Percentiles rank a stretch among this genome's conserved stretches.
Evolutionary conservation across 2,797 vertebrate genomes (phyloP).

Genomic region (Triplophysa bombifrons): DNA sequence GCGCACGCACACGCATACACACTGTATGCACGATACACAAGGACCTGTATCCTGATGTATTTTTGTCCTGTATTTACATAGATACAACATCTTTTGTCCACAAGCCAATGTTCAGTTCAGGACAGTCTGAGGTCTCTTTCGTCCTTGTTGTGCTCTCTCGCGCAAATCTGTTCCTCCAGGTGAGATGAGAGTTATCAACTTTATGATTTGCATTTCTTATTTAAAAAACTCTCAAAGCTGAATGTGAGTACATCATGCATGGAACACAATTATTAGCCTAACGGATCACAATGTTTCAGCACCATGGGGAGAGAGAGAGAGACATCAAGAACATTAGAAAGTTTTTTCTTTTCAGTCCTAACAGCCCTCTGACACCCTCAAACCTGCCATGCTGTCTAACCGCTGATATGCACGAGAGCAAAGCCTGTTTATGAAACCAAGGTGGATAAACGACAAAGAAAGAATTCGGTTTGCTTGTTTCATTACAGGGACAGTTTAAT

Average conservation of each 20-base stretch:
- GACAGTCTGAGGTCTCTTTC: constrained; percentile 44
- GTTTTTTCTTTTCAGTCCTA: constrained; percentile 5
- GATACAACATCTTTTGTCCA: constrained; percentile 64
- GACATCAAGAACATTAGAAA: constrained; percentile 2
- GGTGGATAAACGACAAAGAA: constrained; percentile 10
- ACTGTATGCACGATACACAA: constrained; percentile 45
- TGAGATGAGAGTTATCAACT: constrained; percentile 56
- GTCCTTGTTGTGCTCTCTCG: constrained; percentile 44
- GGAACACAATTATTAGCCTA: constrained; percentile 64
- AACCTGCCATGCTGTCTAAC: background rate
- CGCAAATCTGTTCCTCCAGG: constrained; percentile 39
- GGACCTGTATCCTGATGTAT: constrained; percentile 58
- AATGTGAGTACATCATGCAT: constrained; percentile 72
- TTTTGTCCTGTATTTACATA: constrained; percentile 77
- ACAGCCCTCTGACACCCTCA: constrained; percentile 15
- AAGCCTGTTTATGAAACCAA: constrained; percentile 21
- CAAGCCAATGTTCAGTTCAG: constrained; percentile 38
- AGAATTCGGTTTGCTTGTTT: constrained; percentile 13
- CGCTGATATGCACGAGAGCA: constrained; percentile 19
- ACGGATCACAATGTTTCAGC: constrained; percentile 67
- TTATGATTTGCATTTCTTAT: constrained; percentile 46
- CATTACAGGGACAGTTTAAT: constrained; percentile 25
- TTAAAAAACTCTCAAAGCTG: constrained; percentile 51
- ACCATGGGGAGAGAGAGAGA: constrained; percentile 62
- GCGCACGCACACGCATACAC: constrained; percentile 25